phyloP scores from a whole-genome alignment of 37 sponge, comb jelly and placozoan genomes.

The Ephydatia muelleri region DNA sequence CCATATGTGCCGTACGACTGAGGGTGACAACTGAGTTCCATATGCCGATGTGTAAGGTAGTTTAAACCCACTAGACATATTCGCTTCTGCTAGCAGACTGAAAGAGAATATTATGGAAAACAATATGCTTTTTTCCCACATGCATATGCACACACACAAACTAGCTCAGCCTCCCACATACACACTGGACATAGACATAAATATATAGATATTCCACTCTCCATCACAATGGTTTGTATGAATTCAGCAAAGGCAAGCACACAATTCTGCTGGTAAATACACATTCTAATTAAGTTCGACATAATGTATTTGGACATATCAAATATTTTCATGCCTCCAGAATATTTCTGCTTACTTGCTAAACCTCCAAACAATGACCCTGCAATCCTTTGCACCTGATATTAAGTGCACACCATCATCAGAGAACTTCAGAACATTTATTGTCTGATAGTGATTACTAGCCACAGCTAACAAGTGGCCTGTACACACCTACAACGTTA shows the following conservation, averaged over 20 bases:
- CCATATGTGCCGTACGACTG: conserved; percentile 65
- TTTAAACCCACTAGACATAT: conserved; percentile 11
- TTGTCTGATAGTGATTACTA: conserved; percentile 77
- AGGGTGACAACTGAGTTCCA: not conserved
- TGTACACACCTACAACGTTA: conserved; percentile 48
- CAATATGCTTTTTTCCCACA: not conserved
- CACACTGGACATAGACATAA: not conserved
- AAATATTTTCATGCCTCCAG: not conserved
- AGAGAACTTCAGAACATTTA: conserved; percentile 57
- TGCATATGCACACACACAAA: too few species aligned
- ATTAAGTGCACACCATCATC: conserved; percentile 72
- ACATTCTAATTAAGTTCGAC: not conserved
- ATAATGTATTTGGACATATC: not conserved
- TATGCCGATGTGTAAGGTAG: not conserved
- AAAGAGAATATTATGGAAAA: not conserved
- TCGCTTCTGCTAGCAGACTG: conserved; percentile 61
- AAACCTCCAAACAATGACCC: conserved; percentile 80
- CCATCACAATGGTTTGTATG: too few species aligned
- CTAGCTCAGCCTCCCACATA: too few species aligned
- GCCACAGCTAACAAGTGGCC: conserved; percentile 70
- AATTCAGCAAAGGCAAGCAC: too few species aligned
- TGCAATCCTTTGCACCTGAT: conserved; percentile 84
- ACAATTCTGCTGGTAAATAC: too few species aligned
- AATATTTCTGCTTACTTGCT: conserved; percentile 39
- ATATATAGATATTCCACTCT: not conserved